Base-by-base conservation (phyloP, 2,888 invertebrate genomes). In the Achlya flavicornis region DNA sequence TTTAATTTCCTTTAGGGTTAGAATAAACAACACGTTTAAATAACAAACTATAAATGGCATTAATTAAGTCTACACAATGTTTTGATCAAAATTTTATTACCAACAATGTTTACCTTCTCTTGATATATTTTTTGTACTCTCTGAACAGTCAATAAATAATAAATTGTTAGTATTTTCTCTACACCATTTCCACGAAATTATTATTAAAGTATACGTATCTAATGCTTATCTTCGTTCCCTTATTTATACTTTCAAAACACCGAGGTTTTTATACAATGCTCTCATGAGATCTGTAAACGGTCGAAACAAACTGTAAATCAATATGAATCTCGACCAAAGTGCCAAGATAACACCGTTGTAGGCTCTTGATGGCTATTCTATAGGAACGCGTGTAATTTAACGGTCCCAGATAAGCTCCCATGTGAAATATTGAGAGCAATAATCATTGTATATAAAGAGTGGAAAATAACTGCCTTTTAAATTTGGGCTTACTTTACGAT, bases 361-460 rank as follows among this genome's bases (percentile, higher is more conserved):
- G 73, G 70, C 73, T 72, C 72, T 74, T 69, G 73, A 77, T 72
- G 71, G 74, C 70, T 68, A 73, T 71, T 76, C 66, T 70, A 64
- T 69, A 72, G 61, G 53, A 71, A 70, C 63, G 67, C 66, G 63
- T 57, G 75, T 77, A 74, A 81, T 81, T 81, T 76, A 79, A 68
- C 64, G 65, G 69, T 53, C 57, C 64, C 62, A 66, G 78, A 80
- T 76, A 79, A 76, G 70, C 60, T 60, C 43, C 41, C 60, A 60
- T 43, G 43, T 60, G 60, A 60, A 60, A 60, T 41, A 60, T 60
- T 41, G 60, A 60, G 16, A 60, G 41, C 41, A 60, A 60, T 60
- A 60, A 60, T 60, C 60, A 60, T 43, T 60, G 60, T 60, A 19
- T 60, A 19, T 53, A 48, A 48, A 48, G 4, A 43, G 0, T 14